Percentiles rank a stretch among this genome's conserved stretches.
These are phyloP conservation scores for Pachliopta kotzebuea DNA, from an alignment of 2,888 invertebrate species.

Conservation along the genomic window DNA sequence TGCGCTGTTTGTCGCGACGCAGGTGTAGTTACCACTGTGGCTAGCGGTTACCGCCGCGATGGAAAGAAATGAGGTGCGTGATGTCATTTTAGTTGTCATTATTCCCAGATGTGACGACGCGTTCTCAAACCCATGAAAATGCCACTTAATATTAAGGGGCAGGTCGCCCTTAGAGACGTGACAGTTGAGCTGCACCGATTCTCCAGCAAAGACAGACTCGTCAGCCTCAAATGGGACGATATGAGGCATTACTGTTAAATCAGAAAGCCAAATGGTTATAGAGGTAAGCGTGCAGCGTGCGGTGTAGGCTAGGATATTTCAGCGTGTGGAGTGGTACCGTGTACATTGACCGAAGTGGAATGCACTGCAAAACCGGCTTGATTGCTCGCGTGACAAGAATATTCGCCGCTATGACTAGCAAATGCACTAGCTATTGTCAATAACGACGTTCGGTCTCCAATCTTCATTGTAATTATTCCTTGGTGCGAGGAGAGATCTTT, in stretches of 20 bases:
- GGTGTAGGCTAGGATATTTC: conserved; percentile 51
- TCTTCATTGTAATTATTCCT: conserved; percentile 79
- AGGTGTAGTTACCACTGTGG: conserved; percentile 88
- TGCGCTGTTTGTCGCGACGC: conserved; percentile 86
- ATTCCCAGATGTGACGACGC: conserved; percentile 81
- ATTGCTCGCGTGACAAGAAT: conserved; percentile 85
- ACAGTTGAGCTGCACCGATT: conserved; percentile 84
- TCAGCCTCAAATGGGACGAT: conserved; percentile 84
- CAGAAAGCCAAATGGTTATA: conserved; percentile 67
- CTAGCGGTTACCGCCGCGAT: conserved; percentile 85
- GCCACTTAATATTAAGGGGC: conserved; percentile 88
- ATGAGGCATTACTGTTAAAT: conserved; percentile 83
- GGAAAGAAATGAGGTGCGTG: conserved; percentile 85
- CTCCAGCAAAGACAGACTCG: conserved; percentile 85
- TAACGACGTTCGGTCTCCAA: conserved; percentile 83
- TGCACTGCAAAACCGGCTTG: conserved; percentile 83
- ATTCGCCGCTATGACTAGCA: conserved; percentile 85
- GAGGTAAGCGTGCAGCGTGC: conserved; percentile 77
- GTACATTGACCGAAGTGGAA: conserved; percentile 82
- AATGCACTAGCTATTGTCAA: conserved; percentile 83
- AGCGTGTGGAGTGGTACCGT: conserved; percentile 78
- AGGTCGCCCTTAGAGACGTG: conserved; percentile 87
- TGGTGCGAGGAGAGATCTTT: conserved; percentile 79
- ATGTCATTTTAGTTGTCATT: conserved; percentile 82
- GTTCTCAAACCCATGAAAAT: conserved; percentile 84